Evolutionary conservation across 2,888 invertebrate genomes (phyloP), one percentile per base, ranked within the genome.

Genomic region (Apamea monoglypha): DNA sequence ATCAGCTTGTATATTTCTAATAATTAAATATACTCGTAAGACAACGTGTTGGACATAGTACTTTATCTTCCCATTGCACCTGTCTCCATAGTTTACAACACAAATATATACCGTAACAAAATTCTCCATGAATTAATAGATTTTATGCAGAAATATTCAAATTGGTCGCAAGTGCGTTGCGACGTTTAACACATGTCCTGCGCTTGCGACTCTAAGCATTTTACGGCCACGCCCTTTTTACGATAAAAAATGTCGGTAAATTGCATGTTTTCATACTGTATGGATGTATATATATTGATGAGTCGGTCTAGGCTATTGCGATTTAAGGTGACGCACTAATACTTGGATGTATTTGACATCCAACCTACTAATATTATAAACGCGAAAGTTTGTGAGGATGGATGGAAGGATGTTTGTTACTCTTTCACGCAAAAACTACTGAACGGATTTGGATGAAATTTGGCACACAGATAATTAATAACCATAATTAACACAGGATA

Each of bases 131-230:
- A 66, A 84, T 88, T 80, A 88, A 90, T 89, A 90, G 87, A 86
- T 89, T 91, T 90, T 91, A 92, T 92, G 92, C 89, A 91, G 88
- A 91, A 86, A 91, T 94, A 94, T 94, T 93, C 78, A 92, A 93
- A 94, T 93, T 82, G 86, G 74, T 50, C 75, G 74, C 80, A 86
- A 91, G 90, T 89, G 86, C 86, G 82, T 73, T 85, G 74, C 81
- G 75, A 36, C 71, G 81, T 78, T 87, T 82, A 88, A 88, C 90
- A 90, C 89, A 90, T 88, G 89, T 86, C 83, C 36, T 69, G 82
- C 88, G 87, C 82, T 40, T 73, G 82, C 87, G 86, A 68, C 79
- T 78, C 78, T 80, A 84, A 86, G 76, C 83, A 83, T 75, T 90
- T 84, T 69, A 73, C 87, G 77, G 83, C 87, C 92, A 90, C 92